These are phyloP conservation scores for Morinoia aosen DNA, from an alignment of 2,888 invertebrate genomes.

Conservation along the genomic window DNA sequence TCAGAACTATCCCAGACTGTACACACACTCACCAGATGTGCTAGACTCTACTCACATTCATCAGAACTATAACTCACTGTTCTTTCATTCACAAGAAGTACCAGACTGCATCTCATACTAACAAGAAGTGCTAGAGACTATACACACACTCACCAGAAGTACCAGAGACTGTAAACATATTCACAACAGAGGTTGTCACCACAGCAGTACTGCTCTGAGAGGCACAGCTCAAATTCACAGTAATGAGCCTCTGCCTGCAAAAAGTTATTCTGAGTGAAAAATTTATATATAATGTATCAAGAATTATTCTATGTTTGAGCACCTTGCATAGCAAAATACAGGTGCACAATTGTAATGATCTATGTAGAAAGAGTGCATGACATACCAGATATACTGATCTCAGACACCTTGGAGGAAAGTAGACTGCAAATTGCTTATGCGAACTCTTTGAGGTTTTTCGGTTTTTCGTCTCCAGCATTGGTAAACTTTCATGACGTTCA, in stretches of 20 bases:
- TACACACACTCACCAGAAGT: constrained; percentile 50
- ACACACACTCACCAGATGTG: too few relatives aligned
- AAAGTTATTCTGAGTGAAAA: constrained; percentile 71
- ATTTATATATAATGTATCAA: not conserved
- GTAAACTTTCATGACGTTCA: too few relatives aligned
- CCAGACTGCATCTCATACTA: too few relatives aligned
- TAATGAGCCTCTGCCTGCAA: constrained; percentile 69
- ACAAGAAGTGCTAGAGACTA: too few relatives aligned
- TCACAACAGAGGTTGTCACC: constrained; percentile 70
- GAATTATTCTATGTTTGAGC: not conserved
- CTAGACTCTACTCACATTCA: too few relatives aligned
- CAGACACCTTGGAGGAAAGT: too few relatives aligned
- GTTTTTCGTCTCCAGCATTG: too few relatives aligned
- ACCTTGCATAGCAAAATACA: not conserved
- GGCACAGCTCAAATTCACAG: constrained; percentile 69
- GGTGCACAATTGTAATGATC: not conserved
- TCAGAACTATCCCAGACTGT: too few relatives aligned
- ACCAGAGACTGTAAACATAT: constrained; percentile 70
- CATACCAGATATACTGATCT: not conserved
- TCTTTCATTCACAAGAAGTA: too few relatives aligned
- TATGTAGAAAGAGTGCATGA: not conserved
- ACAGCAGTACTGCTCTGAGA: constrained; percentile 69
- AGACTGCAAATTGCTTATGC: not conserved
- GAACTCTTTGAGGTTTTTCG: not conserved
- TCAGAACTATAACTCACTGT: too few relatives aligned